Evolutionary conservation across 2,797 vertebrate genomes (phyloP).

Genomic region (Nyctalus aviator): DNA sequence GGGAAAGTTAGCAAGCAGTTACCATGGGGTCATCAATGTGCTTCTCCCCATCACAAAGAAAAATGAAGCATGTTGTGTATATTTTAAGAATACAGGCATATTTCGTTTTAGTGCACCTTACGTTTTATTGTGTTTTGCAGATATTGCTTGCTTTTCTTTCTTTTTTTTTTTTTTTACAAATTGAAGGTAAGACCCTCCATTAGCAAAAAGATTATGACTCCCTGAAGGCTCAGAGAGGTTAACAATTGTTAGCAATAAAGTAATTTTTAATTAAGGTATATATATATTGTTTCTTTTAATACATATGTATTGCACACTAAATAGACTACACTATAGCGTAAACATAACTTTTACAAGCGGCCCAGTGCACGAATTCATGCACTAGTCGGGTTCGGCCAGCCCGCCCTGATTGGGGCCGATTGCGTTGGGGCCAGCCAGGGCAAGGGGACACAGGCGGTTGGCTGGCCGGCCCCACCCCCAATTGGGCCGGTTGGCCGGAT

Average conservation of each 20-base stretch:
- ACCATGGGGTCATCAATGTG: neutral
- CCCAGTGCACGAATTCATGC: no score
- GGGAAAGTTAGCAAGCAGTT: neutral
- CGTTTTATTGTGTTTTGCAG: neutral
- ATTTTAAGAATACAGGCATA: neutral
- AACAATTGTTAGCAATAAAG: neutral
- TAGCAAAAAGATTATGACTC: neutral
- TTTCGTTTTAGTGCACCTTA: neutral
- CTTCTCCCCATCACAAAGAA: neutral
- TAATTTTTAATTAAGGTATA: neutral
- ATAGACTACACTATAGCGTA: neutral
- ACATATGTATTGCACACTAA: neutral
- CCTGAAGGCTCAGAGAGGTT: neutral
- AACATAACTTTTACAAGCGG: neutral
- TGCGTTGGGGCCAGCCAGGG: no score
- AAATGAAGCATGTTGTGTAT: neutral
- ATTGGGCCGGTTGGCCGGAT: no score
- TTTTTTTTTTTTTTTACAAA: neutral
- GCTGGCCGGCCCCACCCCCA: rapidly evolving
- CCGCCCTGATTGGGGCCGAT: no score
- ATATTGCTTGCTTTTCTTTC: neutral
- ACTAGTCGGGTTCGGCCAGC: rapidly evolving
- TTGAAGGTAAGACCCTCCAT: neutral
- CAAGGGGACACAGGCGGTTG: no score
- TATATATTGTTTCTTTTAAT: neutral